phyloP scores from a whole-genome alignment of 2,797 vertebrate species.

The Sylvia borin region DNA sequence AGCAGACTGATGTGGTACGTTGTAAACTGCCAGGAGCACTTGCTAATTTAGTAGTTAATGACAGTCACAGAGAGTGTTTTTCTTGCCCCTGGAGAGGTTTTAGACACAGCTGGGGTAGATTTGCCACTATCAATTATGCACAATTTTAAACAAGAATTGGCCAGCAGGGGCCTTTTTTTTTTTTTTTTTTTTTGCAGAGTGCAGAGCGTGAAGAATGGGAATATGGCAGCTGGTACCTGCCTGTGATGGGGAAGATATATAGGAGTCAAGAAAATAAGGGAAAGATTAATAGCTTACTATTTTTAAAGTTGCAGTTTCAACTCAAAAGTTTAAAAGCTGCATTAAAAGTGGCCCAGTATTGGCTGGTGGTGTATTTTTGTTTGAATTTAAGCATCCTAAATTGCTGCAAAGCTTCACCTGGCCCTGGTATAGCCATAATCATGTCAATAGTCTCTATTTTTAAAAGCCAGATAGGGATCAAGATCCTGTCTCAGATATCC shows the following conservation, averaged over 20 bases:
- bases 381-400: background rate
- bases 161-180: slow-evolving; percentile 47
- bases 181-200: slow-evolving; percentile 53
- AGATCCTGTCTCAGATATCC: background rate
- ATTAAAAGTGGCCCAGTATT: background rate
- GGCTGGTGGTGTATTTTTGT: background rate
- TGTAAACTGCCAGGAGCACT: slow-evolving; percentile 57
- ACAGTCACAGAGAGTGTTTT: slow-evolving; percentile 51
- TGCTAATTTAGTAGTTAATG: slow-evolving; percentile 68
- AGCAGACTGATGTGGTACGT: background rate
- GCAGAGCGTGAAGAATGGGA: slow-evolving; percentile 36
- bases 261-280: background rate
- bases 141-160: slow-evolving; percentile 71
- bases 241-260: background rate
- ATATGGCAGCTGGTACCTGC: slow-evolving; percentile 43
- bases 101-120: slow-evolving; percentile 58
- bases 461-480: background rate
- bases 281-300: slow-evolving; percentile 31
- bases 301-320: slow-evolving; percentile 53
- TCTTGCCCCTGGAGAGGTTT: slow-evolving; percentile 71
- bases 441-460: background rate
- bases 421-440: background rate
- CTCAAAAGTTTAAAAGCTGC: slow-evolving; percentile 16
- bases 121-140: slow-evolving; percentile 71
- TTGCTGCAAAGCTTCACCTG: background rate